Evolutionary conservation across 1,140 invertebrate species (phyloP), one percentile per base, ranked within the genome.

Genomic region (Cydia amplana): DNA sequence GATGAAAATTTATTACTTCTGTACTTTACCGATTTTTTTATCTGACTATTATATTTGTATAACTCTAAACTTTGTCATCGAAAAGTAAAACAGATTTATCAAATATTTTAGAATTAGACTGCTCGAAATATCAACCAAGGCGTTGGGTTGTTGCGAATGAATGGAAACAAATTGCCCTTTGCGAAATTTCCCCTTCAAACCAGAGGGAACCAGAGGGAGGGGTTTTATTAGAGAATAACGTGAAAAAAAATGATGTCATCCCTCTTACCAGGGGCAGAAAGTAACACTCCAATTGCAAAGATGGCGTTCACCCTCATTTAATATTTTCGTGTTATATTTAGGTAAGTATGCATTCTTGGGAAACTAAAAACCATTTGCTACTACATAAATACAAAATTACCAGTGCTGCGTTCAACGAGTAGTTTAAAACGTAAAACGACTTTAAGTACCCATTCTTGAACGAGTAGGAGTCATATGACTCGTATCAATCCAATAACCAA

Each of bases 111-210:
- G 16, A 18, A 55, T 7, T 18, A 55, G 4, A 55, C 16, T 55
- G 51, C 51, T 55, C 51, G 16, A 9, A 55, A 55, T 55, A 55
- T 55, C 51, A n/a, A 55, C 16, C 5, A 18, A 18, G 46, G 4
- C 3, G n/a, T 6, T 7, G n/a, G 20, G 16, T 7, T 18, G n/a
- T 2, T 18, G n/a, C n/a, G 51, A 9, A 55, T 55, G 51, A 55
- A 55, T 55, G 51, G 51, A 18, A 55, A 55, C 49, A 51, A 18
- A 51, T 51, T 51, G 49, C 49, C 46, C 49, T 51, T 51, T 51
- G 49, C 49, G n/a, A 55, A 55, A 55, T 18, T 55, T 55, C 51
- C 51, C 51, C 51, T 55, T 18, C 16, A 55, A 55, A 55, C 51
- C 51, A n/a, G n/a, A n/a, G n/a, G n/a, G n/a, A n/a, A n/a, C n/a